Evolutionary conservation across 2,797 vertebrate species (phyloP).

Genomic region (Tiaroga cobitis): DNA sequence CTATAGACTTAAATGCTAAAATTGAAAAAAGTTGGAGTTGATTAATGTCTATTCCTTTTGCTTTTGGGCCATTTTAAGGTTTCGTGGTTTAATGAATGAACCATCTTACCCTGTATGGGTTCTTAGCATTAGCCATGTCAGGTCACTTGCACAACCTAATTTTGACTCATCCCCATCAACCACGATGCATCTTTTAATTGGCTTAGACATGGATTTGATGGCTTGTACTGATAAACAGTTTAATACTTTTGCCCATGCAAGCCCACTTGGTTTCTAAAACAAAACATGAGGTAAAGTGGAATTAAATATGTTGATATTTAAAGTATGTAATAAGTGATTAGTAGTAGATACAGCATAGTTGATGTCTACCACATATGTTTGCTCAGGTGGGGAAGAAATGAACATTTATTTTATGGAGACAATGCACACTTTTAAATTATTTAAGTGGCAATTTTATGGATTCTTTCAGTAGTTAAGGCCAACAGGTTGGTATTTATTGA

Average conservation of each 20-base stretch:
- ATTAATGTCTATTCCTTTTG: constrained; percentile 31
- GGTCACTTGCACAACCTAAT: constrained; percentile 31
- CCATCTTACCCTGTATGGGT: constrained; percentile 10
- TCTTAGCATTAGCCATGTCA: constrained; percentile 3
- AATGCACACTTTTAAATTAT: background rate
- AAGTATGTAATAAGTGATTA: background rate
- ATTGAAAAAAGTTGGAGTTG: constrained; percentile 32
- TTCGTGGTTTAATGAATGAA: constrained; percentile 38
- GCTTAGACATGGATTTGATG: constrained; percentile 39
- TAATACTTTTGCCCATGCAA: constrained; percentile 33
- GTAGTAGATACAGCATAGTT: background rate
- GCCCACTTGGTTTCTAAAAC: constrained; percentile 6
- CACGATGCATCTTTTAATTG: constrained; percentile 44
- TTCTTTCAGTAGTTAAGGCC: background rate
- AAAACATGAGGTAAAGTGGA: background rate
- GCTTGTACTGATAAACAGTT: constrained; percentile 36
- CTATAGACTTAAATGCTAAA: constrained; percentile 29
- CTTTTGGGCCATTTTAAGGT: constrained; percentile 32
- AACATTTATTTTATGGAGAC: constrained; percentile 20
- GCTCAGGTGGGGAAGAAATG: background rate
- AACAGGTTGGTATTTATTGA: background rate
- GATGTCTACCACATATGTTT: background rate
- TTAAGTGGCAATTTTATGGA: background rate
- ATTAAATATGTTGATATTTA: background rate
- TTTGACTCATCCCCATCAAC: constrained; percentile 35